A percentile compares a stretch with the other conserved stretches of the same genome.
These are phyloP conservation scores for Tachina fera DNA, from an alignment of 2,888 invertebrate species.

Conservation along the genomic window DNA sequence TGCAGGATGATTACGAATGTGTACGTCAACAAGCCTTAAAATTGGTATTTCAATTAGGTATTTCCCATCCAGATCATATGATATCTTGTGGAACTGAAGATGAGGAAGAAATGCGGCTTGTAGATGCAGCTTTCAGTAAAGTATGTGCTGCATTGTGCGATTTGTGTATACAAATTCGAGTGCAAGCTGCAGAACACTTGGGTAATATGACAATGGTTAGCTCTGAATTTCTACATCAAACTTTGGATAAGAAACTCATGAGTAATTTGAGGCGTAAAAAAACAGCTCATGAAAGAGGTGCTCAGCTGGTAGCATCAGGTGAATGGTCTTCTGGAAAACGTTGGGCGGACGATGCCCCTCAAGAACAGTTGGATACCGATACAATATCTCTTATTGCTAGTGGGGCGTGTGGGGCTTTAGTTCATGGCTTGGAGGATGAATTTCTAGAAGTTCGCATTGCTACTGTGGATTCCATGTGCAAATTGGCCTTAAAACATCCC, in stretches of 20 bases:
- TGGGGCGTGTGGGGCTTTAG: constrained; percentile 98
- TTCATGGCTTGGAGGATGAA: constrained; percentile 99
- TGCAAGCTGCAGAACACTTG: constrained; percentile 91
- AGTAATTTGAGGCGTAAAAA: constrained; percentile 94
- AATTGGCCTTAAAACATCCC: constrained; percentile 91
- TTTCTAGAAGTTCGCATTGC: constrained; percentile 98
- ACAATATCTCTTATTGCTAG: constrained; percentile 92
- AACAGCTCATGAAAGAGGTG: constrained; percentile 93
- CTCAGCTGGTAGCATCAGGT: constrained; percentile 91
- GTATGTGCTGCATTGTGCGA: constrained; percentile 97
- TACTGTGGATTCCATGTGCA: constrained; percentile 95
- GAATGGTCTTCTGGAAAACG: constrained; percentile 97
- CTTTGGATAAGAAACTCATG: constrained; percentile 98
- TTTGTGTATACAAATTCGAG: constrained; percentile 93
- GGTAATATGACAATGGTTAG: constrained; percentile 95
- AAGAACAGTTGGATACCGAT: constrained; percentile 89
- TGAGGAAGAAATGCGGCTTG: constrained; percentile 93
- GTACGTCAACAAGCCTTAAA: constrained; percentile 94
- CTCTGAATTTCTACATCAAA: constrained; percentile 95
- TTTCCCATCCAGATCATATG: constrained; percentile 92
- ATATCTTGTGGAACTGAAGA: constrained; percentile 86
- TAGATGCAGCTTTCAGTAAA: constrained; percentile 98
- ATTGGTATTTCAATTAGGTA: constrained; percentile 93
- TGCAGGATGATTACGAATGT: constrained; percentile 96
- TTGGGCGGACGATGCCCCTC: constrained; percentile 93